Base-by-base conservation (phyloP, 2,888 invertebrate species). In the Atrina japonica region DNA sequence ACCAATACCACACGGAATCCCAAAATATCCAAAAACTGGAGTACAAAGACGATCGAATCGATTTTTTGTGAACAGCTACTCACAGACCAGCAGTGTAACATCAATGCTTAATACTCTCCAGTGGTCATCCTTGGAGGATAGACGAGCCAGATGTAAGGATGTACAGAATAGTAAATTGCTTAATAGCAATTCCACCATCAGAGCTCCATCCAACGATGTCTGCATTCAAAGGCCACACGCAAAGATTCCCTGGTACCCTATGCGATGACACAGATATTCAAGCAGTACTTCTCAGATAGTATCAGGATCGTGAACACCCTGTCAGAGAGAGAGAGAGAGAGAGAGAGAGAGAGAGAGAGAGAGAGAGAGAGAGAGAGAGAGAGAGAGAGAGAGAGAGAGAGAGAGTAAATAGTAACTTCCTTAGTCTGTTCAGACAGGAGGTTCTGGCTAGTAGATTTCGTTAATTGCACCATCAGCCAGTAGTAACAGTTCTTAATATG, bases 61-160 rank as follows among this genome's bases (percentile, higher is more conserved):
- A 35, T 50, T 63, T 30, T 35, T 63, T n/a, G 35, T 50, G 3
- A 50, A n/a, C n/a, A n/a, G n/a, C n/a, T n/a, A n/a, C n/a, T n/a
- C n/a, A n/a, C n/a, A n/a, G n/a, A n/a, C n/a, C n/a, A n/a, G n/a
- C n/a, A n/a, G n/a, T 53, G 64, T 53, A 27, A 64, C 64, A 52
- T 35, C 53, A 14, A 64, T 64, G 64, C 52, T 65, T 9, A 18
- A 53, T 14, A 41, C 35, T 43, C 30, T 55, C 29, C 27, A 65
- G 1, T 55, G 56, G 55, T 1, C 41, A 25, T 21, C 47, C 14
- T 29, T 60, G 16, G 23, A 61, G 50, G 27, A 60, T 27, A 23
- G 45, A 25, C 16, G 40, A 53, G 21, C 53, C 21, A 18, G 23
- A 52, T 21, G 25, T 23, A 41, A 64, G 23, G 64, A 27, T 52